Evolutionary conservation across 1,140 invertebrate species (phyloP).

Genomic region (Heterodera carotae): DNA sequence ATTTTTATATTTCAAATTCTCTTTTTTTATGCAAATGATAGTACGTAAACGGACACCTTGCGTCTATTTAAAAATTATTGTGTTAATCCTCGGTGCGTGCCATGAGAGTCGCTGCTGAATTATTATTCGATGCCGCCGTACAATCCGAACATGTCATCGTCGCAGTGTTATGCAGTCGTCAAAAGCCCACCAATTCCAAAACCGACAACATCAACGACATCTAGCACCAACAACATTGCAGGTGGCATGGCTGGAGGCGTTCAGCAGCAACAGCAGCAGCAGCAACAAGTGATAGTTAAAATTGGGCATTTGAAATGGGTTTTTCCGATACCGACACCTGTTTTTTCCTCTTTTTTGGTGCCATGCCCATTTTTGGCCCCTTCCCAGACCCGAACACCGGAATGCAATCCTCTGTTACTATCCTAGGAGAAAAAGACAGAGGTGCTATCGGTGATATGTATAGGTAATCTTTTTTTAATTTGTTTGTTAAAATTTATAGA

Average conservation of each 20-base stretch:
- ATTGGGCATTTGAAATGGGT: neutral
- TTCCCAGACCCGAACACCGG: no score
- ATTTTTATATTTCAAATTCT: no score
- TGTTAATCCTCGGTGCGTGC: neutral
- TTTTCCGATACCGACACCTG: neutral
- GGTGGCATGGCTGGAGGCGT: neutral
- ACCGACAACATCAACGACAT: neutral
- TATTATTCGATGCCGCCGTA: neutral
- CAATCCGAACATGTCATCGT: neutral
- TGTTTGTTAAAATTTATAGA: no score
- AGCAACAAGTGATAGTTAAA: conserved; percentile 19
- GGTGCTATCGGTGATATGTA: no score
- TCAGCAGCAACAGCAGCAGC: conserved; percentile 24
- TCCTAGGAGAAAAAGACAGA: no score
- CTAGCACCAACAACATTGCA: conserved; percentile 1
- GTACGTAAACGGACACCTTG: no score
- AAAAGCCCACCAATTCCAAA: neutral
- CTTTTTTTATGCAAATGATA: no score
- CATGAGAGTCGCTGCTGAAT: neutral
- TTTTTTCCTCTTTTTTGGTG: no score
- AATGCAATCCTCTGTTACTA: no score
- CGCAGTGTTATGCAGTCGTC: neutral
- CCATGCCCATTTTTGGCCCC: no score
- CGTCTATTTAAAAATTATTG: no score
- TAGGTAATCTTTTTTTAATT: no score